These are phyloP conservation scores for Candidula unifasciata DNA, from an alignment of 2,888 invertebrate species.

Conservation along the genomic window DNA sequence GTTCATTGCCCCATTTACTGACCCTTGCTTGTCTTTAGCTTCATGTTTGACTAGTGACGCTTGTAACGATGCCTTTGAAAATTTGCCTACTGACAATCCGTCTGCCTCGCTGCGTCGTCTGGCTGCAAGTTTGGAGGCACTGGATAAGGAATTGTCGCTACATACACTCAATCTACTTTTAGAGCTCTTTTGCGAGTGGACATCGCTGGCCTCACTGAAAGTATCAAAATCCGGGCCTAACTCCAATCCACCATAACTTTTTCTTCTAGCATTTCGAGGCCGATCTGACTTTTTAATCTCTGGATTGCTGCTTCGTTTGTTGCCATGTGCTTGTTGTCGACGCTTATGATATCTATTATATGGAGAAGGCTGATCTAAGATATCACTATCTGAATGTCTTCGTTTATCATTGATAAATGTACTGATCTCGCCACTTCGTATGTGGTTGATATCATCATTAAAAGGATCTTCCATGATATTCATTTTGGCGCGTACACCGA, in stretches of 20 bases:
- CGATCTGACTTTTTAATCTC: background rate
- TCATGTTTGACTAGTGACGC: background rate
- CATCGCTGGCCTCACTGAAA: slow-evolving; percentile 9
- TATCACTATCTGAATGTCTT: slow-evolving; percentile 41
- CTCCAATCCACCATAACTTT: slow-evolving; percentile 21
- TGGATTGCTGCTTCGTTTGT: too few relatives aligned
- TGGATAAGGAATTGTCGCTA: slow-evolving; percentile 36
- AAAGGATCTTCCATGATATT: background rate
- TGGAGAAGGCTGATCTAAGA: background rate
- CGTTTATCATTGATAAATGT: background rate
- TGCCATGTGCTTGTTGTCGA: background rate
- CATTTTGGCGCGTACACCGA: background rate
- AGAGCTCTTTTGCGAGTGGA: background rate
- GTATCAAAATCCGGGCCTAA: background rate
- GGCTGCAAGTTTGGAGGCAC: slow-evolving; percentile 20
- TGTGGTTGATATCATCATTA: background rate
- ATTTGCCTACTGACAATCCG: background rate
- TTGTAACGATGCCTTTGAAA: background rate
- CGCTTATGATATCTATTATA: slow-evolving; percentile 29
- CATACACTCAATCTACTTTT: slow-evolving; percentile 2
- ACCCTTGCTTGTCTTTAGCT: background rate
- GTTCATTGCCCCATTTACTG: background rate
- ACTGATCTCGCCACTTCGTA: background rate
- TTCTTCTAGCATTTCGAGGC: background rate
- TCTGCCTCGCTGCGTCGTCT: background rate